Base-by-base conservation (phyloP, 2,113 vertebrate genomes). In the Urocolius indicus region DNA sequence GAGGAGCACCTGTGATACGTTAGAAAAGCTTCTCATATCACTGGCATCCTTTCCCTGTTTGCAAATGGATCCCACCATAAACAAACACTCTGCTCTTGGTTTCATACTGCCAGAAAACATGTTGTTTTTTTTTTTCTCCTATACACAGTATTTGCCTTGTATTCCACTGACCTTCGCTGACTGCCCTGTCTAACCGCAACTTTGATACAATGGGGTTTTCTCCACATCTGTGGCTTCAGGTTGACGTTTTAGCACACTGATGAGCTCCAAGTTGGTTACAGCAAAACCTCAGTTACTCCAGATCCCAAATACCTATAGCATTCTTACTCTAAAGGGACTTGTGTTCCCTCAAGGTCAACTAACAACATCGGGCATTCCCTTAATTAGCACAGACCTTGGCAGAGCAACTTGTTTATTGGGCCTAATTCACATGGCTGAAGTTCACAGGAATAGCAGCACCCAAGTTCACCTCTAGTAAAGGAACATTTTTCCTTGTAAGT, bases 201-300 rank as follows among this genome's bases (percentile, higher is more conserved):
- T 90, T 84, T 68, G 88, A 87, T 87, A 93, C 90, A 95, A 95
- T 69, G 66, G 80, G 52, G 73, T 84, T 95, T 94, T 95, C 92
- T 92, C 69, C 54, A 63, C 61, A 46, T 94, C 69, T 94, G 86
- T 95, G 94, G 92, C 80, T 91, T 89, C 41, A 41, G 72, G 77
- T 83, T 58, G 54, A 88, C 1, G 1, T 79, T 92, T 84, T 27
- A 92, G 74, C 54, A 78, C 17, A 38, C 18, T 84, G 29, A 72
- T 11, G 8, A 91, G 65, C 73, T 92, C 68, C 55, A 63, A 68
- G 68, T 0, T 82, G 83, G 85, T 92, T 75, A 94, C 32, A 93
- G 73, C 57, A 78, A 93, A 96, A 90, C 88, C 94, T 90, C 90
- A 92, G 76, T 67, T 59, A 84, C 72, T 66, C 49, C 74, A 88